These are phyloP conservation scores for Steromphala cineraria DNA, from an alignment of 2,888 invertebrate species.

Conservation along the genomic window DNA sequence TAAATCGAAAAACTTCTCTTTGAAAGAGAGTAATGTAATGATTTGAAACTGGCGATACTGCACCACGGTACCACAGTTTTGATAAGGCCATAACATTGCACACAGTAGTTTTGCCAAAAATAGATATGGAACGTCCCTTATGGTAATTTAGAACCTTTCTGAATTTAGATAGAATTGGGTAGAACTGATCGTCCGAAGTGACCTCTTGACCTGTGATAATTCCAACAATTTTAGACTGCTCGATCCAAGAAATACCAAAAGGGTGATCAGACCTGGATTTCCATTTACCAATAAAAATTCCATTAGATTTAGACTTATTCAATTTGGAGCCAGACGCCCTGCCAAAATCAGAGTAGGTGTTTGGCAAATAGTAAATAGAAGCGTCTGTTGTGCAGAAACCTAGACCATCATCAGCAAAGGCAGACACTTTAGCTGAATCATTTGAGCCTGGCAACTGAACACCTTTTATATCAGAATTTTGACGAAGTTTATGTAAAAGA, in stretches of 20 bases:
- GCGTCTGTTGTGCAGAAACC: conserved; percentile 8
- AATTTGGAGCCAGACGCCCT: conserved; percentile 23
- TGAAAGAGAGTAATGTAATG: neutral
- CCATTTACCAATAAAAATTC: conserved; percentile 18
- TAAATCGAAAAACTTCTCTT: neutral
- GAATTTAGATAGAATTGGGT: conserved; percentile 31
- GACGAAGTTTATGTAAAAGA: conserved; percentile 5
- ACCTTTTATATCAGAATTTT: neutral
- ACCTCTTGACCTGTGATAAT: conserved; percentile 32
- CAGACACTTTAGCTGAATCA: conserved; percentile 14
- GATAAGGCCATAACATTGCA: neutral
- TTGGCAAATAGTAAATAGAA: neutral
- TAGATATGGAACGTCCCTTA: conserved; percentile 19
- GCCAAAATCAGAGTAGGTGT: neutral
- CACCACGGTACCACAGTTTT: conserved; percentile 12
- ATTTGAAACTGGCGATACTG: neutral
- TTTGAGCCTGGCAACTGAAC: neutral
- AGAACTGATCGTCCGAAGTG: conserved; percentile 30
- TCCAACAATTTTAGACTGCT: conserved; percentile 38
- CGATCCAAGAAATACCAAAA: conserved; percentile 36
- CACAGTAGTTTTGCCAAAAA: conserved; percentile 27
- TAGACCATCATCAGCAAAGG: conserved; percentile 29
- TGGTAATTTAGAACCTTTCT: conserved; percentile 24
- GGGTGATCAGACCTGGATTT: conserved; percentile 18
- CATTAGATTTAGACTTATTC: conserved; percentile 12